phyloP scores from a whole-genome alignment of 2,797 vertebrate genomes.

The Sebastes melanostomus region DNA sequence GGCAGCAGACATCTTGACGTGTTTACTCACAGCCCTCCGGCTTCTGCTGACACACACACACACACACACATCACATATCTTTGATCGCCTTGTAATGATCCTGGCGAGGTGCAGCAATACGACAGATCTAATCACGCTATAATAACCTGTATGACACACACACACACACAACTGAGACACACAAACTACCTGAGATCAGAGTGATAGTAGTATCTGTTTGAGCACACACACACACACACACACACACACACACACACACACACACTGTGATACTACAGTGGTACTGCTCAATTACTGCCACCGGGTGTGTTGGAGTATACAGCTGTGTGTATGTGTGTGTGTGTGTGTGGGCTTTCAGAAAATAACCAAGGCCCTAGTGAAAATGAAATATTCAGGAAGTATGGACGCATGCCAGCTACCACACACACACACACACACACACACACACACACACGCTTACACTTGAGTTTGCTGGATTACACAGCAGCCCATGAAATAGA shows the following conservation, averaged over 20 bases:
- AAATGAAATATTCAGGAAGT: conserved; percentile 51
- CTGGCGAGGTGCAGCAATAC: conserved; percentile 44
- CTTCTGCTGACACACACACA: conserved; percentile 16
- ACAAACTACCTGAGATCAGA: background rate
- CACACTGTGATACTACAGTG: background rate
- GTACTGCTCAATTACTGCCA: conserved; percentile 42
- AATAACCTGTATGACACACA: conserved; percentile 43
- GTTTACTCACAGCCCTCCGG: conserved; percentile 60
- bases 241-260: conserved; percentile 11
- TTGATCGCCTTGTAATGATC: conserved; percentile 60
- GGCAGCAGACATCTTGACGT: conserved; percentile 60
- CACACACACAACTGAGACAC: conserved; percentile 1
- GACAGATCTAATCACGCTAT: conserved; percentile 39
- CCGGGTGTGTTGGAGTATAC: background rate
- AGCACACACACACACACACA: background rate
- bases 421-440: background rate
- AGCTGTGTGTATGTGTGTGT: background rate
- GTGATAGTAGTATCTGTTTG: background rate
- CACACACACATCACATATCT: conserved; percentile 37
- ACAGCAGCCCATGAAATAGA: conserved; percentile 31
- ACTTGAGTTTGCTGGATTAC: background rate
- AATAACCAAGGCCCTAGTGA: conserved; percentile 26
- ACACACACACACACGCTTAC: conserved; percentile 8
- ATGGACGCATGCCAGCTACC: conserved; percentile 4
- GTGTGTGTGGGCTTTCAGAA: conserved; percentile 8